These are phyloP conservation scores for Nomada ferruginata DNA, from an alignment of 2,888 invertebrate genomes.

Conservation along the genomic window DNA sequence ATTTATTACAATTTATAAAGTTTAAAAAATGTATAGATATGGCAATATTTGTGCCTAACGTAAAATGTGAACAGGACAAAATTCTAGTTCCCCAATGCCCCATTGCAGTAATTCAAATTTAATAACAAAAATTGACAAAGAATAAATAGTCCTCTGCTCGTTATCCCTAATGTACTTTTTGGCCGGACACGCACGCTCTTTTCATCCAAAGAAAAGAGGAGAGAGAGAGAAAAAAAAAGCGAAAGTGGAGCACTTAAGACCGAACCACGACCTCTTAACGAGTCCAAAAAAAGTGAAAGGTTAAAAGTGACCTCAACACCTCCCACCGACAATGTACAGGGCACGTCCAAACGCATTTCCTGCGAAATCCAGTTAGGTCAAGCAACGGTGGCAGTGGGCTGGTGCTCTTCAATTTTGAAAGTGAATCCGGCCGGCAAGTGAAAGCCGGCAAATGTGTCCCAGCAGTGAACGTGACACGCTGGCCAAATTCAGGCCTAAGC, in stretches of 20 bases:
- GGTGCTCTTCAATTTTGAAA: constrained; percentile 66
- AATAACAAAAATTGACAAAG: too few species aligned
- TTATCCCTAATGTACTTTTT: too few species aligned
- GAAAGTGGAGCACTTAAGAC: constrained; percentile 30
- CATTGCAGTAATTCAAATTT: too few species aligned
- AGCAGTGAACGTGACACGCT: constrained; percentile 79
- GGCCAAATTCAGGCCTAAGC: constrained; percentile 77
- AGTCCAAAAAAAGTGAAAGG: constrained; percentile 20
- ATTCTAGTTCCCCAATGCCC: too few species aligned
- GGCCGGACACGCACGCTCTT: too few species aligned
- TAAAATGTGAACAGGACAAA: too few species aligned
- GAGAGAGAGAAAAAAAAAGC: background rate
- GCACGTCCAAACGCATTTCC: constrained; percentile 32
- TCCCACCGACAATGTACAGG: background rate
- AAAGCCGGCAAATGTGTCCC: constrained; percentile 72
- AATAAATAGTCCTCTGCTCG: too few species aligned
- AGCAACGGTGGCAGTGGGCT: constrained; percentile 9
- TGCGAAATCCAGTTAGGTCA: constrained; percentile 32
- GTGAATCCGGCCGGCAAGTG: constrained; percentile 73
- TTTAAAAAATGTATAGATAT: too few species aligned
- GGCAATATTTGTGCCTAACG: too few species aligned
- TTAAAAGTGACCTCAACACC: constrained; percentile 2
- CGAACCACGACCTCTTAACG: constrained; percentile 9
- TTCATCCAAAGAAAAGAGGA: background rate
- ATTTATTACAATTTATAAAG: too few species aligned